These are phyloP conservation scores for Glaucidium brasilianum DNA, from an alignment of 2,113 vertebrate genomes.

Conservation along the genomic window DNA sequence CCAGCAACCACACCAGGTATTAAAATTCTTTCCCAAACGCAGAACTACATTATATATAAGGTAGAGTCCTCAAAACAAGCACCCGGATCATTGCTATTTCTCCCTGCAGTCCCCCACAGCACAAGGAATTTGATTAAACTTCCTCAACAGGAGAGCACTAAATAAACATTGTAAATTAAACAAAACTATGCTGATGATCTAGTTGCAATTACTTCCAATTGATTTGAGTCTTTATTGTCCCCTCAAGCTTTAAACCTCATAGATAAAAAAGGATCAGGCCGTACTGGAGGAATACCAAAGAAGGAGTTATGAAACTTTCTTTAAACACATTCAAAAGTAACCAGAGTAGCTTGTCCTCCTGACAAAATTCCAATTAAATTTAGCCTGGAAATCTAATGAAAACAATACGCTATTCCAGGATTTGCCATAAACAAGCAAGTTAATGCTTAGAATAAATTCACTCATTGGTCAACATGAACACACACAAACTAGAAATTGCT, in stretches of 20 bases:
- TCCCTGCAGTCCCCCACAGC: background rate
- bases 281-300: conserved; percentile 18
- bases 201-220: conserved; percentile 50
- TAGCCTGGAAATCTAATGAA: background rate
- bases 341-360: background rate
- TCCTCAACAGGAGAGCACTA: conserved; percentile 21
- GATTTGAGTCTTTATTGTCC: conserved; percentile 46
- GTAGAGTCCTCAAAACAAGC: background rate
- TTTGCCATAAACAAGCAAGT: background rate
- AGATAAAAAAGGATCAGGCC: conserved; percentile 5
- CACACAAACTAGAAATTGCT: background rate
- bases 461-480: background rate
- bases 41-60: background rate
- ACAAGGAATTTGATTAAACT: conserved; percentile 7
- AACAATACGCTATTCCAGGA: background rate
- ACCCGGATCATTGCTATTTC: background rate
- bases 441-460: background rate
- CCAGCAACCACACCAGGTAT: background rate
- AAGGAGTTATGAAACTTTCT: background rate
- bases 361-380: background rate
- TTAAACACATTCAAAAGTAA: background rate
- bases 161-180: conserved; percentile 56
- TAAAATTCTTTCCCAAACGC: background rate
- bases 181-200: conserved; percentile 56
- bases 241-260: background rate